phyloP scores from a whole-genome alignment of 2,888 invertebrate genomes.

The Aleiodes alternator region DNA sequence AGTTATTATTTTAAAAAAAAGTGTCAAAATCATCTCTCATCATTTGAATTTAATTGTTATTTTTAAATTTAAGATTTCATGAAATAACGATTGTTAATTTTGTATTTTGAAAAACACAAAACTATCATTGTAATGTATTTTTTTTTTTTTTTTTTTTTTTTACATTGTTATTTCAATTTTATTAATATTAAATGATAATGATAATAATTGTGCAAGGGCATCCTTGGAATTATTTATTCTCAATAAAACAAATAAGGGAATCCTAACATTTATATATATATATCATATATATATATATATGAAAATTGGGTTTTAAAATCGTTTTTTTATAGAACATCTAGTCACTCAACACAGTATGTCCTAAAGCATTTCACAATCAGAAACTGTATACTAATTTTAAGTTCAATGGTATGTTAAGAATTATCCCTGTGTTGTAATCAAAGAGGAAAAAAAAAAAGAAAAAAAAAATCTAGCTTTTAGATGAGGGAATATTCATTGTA shows the following conservation, averaged over 20 bases:
- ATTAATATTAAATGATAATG: constrained; percentile 12
- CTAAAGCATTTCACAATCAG: constrained; percentile 65
- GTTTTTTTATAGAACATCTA: constrained; percentile 64
- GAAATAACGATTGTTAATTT: constrained; percentile 7
- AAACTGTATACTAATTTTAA: constrained; percentile 69
- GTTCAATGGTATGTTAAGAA: constrained; percentile 62
- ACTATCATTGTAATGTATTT: not conserved
- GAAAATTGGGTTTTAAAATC: constrained; percentile 51
- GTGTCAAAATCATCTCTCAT: not conserved
- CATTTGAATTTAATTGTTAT: constrained; percentile 35
- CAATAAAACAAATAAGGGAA: constrained; percentile 28
- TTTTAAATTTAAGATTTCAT: not conserved
- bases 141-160: constrained; percentile 11
- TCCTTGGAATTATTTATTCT: constrained; percentile 38
- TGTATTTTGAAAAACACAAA: not conserved
- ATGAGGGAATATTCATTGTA: constrained; percentile 15
- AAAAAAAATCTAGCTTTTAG: constrained; percentile 11
- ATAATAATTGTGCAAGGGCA: constrained; percentile 47
- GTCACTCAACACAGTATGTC: constrained; percentile 58
- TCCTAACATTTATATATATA: constrained; percentile 43
- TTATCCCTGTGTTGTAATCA: constrained; percentile 50
- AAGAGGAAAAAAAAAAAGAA: constrained; percentile 34
- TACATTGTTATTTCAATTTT: constrained; percentile 42
- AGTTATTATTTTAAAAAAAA: too few species aligned
- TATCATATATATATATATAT: constrained; percentile 34